Base-by-base conservation (phyloP, 1,140 invertebrate genomes). In the Aphelinus certus region DNA sequence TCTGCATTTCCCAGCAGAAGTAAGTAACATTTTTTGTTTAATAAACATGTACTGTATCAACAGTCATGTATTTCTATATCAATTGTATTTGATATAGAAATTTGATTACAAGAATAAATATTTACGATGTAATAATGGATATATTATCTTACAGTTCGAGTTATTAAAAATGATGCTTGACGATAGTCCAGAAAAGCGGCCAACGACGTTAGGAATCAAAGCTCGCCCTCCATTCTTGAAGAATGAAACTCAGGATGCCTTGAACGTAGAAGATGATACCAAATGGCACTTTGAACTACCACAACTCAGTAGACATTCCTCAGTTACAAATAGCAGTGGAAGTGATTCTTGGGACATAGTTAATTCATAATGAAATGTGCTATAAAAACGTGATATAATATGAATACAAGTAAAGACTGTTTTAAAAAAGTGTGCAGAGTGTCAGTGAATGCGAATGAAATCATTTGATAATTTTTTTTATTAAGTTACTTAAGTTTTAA, bases 141-240 rank as follows among this genome's bases (percentile, higher is more conserved):
- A 55, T 64, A 64, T 63, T 71, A 81, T 82, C 78, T 90, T 91
- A 68, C 86, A 96, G 94, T 90, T 88, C 80, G 85, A 91, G 3
- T 88, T 97, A 63, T 86, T 97, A 7, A 89, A 91, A 70, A 86
- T 92, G 83, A 95, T 98, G 93, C 86, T 97, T 6, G 92, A 93
- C 46, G 83, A 90, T 26, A 87, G 93, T 75, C 95, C 96, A 1
- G 86, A 88, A 3, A 87, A 91, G 72, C 88, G 96, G 43, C 95
- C 95, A 53, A 93, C 93, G 43, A 94, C 95, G 0, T 88, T 90
- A 71, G 94, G 93, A 58, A 92, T 96, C 56, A 88, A 90, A 79
- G 86, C 88, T 7, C 85, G 85, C 64, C 86, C 87, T 9, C 90
- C 90, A 43, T 85, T 90, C 45, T 75, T 76, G 45, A 80, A 84